Evolutionary conservation across 2,888 invertebrate species (phyloP).

Genomic region (Apotomis betuletana): DNA sequence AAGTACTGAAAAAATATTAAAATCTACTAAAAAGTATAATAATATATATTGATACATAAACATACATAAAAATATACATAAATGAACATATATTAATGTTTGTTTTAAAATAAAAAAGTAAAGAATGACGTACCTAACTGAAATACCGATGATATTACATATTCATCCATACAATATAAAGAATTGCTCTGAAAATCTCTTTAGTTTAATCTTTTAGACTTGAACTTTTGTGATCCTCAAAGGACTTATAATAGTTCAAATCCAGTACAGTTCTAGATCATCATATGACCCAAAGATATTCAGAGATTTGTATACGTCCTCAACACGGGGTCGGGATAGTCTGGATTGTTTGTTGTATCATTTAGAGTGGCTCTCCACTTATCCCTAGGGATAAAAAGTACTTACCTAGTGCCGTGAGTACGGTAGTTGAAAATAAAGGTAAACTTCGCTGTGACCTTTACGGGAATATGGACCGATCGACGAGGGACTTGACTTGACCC

Average conservation of each 20-base stretch:
- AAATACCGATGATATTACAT: background rate
- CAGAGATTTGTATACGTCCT: background rate
- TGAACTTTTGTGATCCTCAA: background rate
- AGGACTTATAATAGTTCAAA: background rate
- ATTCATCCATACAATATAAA: background rate
- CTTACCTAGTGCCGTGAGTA: background rate
- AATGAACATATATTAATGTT: too few species aligned
- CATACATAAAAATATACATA: too few species aligned
- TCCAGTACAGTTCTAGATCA: background rate
- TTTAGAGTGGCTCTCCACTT: slow-evolving; percentile 12
- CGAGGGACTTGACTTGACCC: background rate
- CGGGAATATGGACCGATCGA: background rate
- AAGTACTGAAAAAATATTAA: too few species aligned
- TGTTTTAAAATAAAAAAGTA: too few species aligned
- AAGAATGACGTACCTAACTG: background rate
- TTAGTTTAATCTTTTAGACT: background rate
- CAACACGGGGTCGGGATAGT: background rate
- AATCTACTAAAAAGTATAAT: too few species aligned
- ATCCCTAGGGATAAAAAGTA: slow-evolving; percentile 16
- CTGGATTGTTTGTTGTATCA: slow-evolving; percentile 5
- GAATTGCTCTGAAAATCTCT: too few species aligned
- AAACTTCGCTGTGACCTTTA: slow-evolving; percentile 1
- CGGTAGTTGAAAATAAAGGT: slow-evolving; percentile 4
- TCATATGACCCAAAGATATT: background rate
- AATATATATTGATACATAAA: too few species aligned